Percentiles rank a stretch among this genome's conserved stretches.
Conservation (phyloP, 2,113 vertebrate genomes). For the Pomatorhinus ruficollis region DNA sequence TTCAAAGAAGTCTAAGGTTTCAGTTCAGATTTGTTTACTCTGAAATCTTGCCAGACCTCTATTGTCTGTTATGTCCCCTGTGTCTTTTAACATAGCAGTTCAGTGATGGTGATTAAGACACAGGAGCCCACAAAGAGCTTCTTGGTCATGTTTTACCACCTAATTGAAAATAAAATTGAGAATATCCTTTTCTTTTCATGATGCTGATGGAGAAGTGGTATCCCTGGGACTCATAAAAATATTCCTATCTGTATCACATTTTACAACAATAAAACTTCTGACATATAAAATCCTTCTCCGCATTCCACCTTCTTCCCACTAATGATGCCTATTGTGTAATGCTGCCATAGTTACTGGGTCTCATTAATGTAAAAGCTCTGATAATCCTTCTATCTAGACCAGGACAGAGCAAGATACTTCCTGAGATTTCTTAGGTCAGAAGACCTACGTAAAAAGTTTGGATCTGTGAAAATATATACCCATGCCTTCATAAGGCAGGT, state of each 20-base stretch:
- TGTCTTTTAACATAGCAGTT: neutral
- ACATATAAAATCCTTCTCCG: neutral
- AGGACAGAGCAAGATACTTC: neutral
- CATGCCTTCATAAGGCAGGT: neutral
- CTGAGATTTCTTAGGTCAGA: neutral
- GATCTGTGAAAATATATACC: neutral
- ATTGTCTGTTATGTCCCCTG: neutral
- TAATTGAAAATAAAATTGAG: constrained; percentile 12
- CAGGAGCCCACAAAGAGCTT: neutral
- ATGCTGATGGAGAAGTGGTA: neutral
- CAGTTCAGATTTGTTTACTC: constrained; percentile 5
- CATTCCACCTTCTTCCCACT: neutral
- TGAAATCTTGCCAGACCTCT: constrained; percentile 4
- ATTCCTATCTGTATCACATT: neutral
- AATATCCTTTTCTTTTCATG: neutral
- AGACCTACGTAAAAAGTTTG: neutral
- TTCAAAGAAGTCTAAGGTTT: constrained; percentile 30
- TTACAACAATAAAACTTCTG: neutral
- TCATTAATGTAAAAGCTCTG: neutral
- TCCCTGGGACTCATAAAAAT: constrained; percentile 25
- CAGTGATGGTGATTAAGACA: neutral
- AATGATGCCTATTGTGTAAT: neutral
- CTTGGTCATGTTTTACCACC: neutral
- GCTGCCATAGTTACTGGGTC: neutral
- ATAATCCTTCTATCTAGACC: neutral